Base-by-base conservation (phyloP, 1,140 invertebrate species). In the Drosophila sp. region DNA sequence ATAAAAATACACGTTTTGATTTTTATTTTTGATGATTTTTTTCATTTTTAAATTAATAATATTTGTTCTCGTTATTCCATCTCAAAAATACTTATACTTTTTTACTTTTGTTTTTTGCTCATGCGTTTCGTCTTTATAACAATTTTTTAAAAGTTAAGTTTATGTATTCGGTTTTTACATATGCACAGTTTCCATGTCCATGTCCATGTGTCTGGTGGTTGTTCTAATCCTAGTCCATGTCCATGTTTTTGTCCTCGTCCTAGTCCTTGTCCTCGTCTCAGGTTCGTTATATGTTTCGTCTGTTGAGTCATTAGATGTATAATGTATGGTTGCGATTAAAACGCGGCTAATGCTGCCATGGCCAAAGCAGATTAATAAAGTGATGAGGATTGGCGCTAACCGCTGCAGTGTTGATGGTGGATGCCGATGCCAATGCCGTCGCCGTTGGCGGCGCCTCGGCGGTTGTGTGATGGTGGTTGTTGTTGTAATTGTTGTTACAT, bases 311-410 rank as follows among this genome's bases (percentile, higher is more conserved):
- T 32, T 14, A 51, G 16, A 53, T 53, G 16, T 53, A 53, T 36
- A 16, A 53, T 53, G 50, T 18, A 64, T 67, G 71, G 61, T 63
- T 81, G 76, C 69, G 67, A 50, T 48, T 53, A 64, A 21, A 48
- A 38, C 41, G 67, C 67, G 32, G 72, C 83, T 87, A 86, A 76
- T 87, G 82, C 76, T 90, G 90, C 90, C 90, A 91, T 51, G 81
- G 90, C 90, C 90, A 91, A 41, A 91, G 78, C 80, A 91, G 90
- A 80, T 91, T 91, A 64, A 91, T 80, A 84, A 91, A 78, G 70
- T 78, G 89, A 89, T 91, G 90, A 84, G 87, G 90, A 80, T 91
- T 90, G 79, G 81, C 59, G 36, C 67, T 71, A 64, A 70, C 61
- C 64, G 65, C 65, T 32, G 46, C 46, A 7, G 57, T 58, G 41